Conservation (phyloP, 2,113 vertebrate genomes). For the Potamarius usumacintae region DNA sequence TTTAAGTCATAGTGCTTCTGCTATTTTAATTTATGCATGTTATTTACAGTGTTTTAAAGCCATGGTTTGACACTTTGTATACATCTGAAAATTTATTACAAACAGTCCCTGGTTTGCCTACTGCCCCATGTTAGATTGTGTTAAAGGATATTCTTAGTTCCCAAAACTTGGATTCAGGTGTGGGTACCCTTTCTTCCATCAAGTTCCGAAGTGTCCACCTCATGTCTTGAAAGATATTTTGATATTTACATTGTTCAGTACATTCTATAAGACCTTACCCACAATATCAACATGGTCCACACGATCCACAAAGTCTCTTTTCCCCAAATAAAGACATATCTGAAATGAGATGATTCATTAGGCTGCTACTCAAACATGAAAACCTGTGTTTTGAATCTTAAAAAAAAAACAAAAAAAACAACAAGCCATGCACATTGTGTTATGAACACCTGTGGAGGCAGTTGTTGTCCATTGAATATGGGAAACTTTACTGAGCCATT, state of each 20-base stretch:
- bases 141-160: background rate
- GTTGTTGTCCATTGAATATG: slow-evolving; percentile 27
- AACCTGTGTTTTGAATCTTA: slow-evolving; percentile 47
- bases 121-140: background rate
- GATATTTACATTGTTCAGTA: background rate
- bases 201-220: slow-evolving; percentile 82
- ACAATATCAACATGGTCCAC: slow-evolving; percentile 76
- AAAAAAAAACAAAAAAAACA: background rate
- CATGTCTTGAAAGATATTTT: background rate
- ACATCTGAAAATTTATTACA: background rate
- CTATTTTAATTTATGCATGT: background rate
- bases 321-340: slow-evolving; percentile 86
- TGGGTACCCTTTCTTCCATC: slow-evolving; percentile 82
- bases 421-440: background rate
- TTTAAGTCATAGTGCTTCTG: background rate
- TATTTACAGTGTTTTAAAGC: background rate
- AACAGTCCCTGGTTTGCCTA: background rate
- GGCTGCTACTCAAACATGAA: slow-evolving; percentile 40
- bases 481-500: slow-evolving; percentile 77
- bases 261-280: slow-evolving; percentile 69
- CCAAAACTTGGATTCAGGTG: background rate
- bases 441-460: background rate
- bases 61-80: background rate
- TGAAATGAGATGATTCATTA: slow-evolving; percentile 64
- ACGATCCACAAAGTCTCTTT: slow-evolving; percentile 85